These are phyloP conservation scores for Torymus auratus DNA, from an alignment of 2,888 invertebrate genomes.

Conservation along the genomic window DNA sequence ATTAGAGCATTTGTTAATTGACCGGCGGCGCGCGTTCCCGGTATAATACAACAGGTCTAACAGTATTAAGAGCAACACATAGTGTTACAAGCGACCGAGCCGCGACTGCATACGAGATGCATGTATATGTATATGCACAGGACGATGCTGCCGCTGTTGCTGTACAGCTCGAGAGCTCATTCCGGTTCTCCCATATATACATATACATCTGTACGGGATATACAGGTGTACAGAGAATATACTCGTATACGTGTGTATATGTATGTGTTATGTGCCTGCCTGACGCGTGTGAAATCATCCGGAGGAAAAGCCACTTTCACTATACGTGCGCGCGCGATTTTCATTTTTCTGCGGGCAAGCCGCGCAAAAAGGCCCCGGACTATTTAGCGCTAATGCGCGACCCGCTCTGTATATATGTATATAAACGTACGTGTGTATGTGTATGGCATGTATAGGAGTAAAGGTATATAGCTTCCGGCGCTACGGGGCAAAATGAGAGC, in stretches of 20 bases:
- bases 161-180: constrained; percentile 17
- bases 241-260: background rate
- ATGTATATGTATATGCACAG: constrained; percentile 5
- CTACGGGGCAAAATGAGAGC: background rate
- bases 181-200: constrained; percentile 40
- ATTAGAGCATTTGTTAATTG: constrained; percentile 57
- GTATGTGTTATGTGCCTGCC: background rate
- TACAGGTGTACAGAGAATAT: background rate
- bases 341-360: constrained; percentile 20
- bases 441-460: background rate
- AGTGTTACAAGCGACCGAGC: constrained; percentile 27
- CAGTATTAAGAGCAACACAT: constrained; percentile 49
- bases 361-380: background rate
- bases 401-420: no score
- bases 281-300: constrained; percentile 55
- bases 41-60: constrained; percentile 52
- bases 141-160: no score
- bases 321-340: constrained; percentile 12
- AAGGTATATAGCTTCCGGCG: background rate
- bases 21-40: constrained; percentile 19
- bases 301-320: constrained; percentile 53
- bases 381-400: constrained; percentile 21
- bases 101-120: constrained; percentile 11
- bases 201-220: no score
- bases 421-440: background rate